Evolutionary conservation across 1,140 invertebrate species (phyloP), one percentile per base, ranked within the genome.

Genomic region (Drosophila lini): DNA sequence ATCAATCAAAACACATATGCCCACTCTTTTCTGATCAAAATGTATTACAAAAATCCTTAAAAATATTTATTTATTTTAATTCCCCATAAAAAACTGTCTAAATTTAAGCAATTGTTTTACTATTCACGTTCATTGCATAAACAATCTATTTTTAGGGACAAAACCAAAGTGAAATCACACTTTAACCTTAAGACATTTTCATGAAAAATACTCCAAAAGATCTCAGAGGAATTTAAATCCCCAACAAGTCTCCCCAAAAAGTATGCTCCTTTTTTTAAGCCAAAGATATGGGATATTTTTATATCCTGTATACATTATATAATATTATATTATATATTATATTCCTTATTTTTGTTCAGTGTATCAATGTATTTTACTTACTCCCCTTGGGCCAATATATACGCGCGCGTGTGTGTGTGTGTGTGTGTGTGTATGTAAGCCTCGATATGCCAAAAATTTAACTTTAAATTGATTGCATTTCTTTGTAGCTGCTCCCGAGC

Each of bases 391-490:
- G 77, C 81, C 67, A 84, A 76, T 60, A 19, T 58, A 40, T 19
- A 13, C 15, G 11, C 22, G 25, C n/a, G 53, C 60, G 47, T 59
- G 10, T 44, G 80, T 55, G 64, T 62, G 80, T 70, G 52, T 56
- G 57, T 19, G 19, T 44, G 80, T 55, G 64, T 62, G 80, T 70
- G 52, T 56, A 52, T 19, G 19, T 77, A 69, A 42, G n/a, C 64
- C 74, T 78, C 74, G 74, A 78, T 78, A 78, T 78, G 74, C 74
- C 74, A 78, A 78, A 78, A 78, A 78, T 78, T 28, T 78, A 77
- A 78, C 75, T 78, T 78, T 77, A 78, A 78, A 78, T 78, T 78
- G 74, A 78, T 78, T 78, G 74, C 75, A 78, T 78, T 78, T 78
- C 64, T 78, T 78, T 78, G 75, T 78, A 70, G 67, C 75, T 78